Evolutionary conservation across 92 coral and sea anemone species (phyloP).

Genomic region (Epizoanthus rinbou): DNA sequence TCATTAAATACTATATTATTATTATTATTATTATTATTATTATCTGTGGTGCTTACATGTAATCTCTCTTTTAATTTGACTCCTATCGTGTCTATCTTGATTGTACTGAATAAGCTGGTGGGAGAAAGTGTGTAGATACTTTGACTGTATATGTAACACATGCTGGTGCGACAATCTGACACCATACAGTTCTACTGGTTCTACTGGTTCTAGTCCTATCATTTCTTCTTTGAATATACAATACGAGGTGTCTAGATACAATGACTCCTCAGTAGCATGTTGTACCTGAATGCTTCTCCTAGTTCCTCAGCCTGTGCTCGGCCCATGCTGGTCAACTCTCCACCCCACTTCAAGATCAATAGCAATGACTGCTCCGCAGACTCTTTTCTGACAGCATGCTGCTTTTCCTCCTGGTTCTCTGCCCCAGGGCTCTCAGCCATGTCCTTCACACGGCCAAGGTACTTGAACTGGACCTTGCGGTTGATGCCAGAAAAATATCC

Average conservation of each 20-base stretch:
- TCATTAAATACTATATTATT: too few relatives aligned
- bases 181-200: too few relatives aligned
- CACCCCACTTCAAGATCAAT: constrained; percentile 63
- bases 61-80: too few relatives aligned
- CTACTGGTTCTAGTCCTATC: too few relatives aligned
- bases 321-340: constrained; percentile 60
- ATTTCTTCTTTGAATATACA: too few relatives aligned
- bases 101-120: too few relatives aligned
- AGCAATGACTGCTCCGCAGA: constrained; percentile 46
- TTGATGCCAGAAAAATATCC: constrained; percentile 65
- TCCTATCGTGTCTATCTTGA: too few relatives aligned
- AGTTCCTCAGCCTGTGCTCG: constrained; percentile 61
- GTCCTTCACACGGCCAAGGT: constrained; percentile 44
- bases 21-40: too few relatives aligned
- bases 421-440: constrained; percentile 42
- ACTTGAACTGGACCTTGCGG: constrained; percentile 60
- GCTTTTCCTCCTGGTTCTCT: constrained; percentile 41
- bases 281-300: constrained; percentile 58
- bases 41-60: too few relatives aligned
- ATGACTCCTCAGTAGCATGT: background rate
- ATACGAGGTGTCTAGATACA: background rate
- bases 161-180: too few relatives aligned
- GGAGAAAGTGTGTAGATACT: too few relatives aligned
- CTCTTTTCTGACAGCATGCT: background rate
- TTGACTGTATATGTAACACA: too few relatives aligned